These are phyloP conservation scores for Sclerurus mexicanus DNA, from an alignment of 2,113 vertebrate genomes.

Conservation along the genomic window DNA sequence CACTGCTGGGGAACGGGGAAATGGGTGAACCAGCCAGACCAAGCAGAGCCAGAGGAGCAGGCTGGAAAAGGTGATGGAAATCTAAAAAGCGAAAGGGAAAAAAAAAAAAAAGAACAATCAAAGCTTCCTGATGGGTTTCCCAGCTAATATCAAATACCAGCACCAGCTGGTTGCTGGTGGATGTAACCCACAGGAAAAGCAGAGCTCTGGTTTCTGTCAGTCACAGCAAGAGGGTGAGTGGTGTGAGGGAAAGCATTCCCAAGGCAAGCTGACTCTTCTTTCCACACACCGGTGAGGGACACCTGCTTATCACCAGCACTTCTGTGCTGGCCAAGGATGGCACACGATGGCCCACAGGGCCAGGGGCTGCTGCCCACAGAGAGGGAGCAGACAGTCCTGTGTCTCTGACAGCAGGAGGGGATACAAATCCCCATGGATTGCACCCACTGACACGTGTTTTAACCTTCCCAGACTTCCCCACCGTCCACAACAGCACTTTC, in stretches of 20 bases:
- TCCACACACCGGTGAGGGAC: neutral
- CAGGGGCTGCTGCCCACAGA: neutral
- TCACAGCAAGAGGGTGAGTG: neutral
- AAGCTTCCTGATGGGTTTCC: neutral
- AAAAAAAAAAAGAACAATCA: neutral
- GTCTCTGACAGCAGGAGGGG: neutral
- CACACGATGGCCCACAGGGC: rapidly evolving
- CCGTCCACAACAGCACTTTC: neutral
- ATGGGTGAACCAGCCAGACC: neutral
- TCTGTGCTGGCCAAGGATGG: neutral
- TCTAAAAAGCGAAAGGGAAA: too few species aligned
- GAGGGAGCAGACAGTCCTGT: rapidly evolving
- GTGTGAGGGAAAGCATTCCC: neutral
- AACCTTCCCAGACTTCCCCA: neutral
- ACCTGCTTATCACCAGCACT: neutral
- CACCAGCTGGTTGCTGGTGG: neutral
- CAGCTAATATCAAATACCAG: conserved; percentile 7
- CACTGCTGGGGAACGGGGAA: neutral
- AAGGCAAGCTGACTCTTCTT: neutral
- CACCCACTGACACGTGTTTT: neutral
- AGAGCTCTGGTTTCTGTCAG: conserved; percentile 43
- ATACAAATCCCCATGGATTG: neutral
- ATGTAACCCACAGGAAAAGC: neutral
- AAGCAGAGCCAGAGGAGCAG: neutral
- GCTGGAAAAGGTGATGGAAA: neutral